Evolutionary conservation across 2,113 vertebrate genomes (phyloP).

Genomic region (Emydura subglobosa): DNA sequence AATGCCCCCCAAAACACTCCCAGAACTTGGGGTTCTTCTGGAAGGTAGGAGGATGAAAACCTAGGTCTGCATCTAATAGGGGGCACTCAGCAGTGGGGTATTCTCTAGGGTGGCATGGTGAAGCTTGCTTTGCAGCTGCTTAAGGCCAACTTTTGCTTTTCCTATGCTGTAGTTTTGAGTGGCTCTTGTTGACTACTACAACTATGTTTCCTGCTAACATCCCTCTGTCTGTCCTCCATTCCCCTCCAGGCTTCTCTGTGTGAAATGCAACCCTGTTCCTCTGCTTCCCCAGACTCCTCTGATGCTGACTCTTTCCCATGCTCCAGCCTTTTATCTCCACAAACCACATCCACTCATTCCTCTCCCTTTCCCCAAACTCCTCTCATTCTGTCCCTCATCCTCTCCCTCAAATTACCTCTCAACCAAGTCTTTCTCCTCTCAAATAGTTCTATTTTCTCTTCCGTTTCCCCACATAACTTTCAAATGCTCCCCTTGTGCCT

Average conservation of each 20-base stretch:
- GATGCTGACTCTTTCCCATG: too few relatives aligned
- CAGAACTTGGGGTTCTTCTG: neutral
- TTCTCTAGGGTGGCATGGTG: neutral
- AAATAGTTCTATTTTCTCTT: too few relatives aligned
- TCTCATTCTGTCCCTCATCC: too few relatives aligned
- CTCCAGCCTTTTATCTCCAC: neutral
- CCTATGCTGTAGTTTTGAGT: neutral
- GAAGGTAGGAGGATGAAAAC: neutral
- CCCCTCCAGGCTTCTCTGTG: neutral
- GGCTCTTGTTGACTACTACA: neutral
- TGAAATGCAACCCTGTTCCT: neutral
- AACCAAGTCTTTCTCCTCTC: too few relatives aligned
- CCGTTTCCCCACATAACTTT: too few relatives aligned
- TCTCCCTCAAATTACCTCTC: too few relatives aligned
- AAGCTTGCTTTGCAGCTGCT: neutral
- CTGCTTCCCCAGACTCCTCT: neutral
- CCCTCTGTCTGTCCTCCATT: neutral
- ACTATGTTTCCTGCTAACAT: neutral
- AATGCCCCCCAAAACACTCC: neutral
- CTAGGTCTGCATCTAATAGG: neutral
- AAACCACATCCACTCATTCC: neutral
- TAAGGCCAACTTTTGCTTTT: neutral
- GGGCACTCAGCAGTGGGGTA: neutral
- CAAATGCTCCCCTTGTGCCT: neutral
- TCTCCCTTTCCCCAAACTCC: neutral